Percentiles rank a stretch among this genome's conserved stretches.
Evolutionary conservation across 2,113 vertebrate genomes (phyloP).

Genomic region (Equus przewalskii): DNA sequence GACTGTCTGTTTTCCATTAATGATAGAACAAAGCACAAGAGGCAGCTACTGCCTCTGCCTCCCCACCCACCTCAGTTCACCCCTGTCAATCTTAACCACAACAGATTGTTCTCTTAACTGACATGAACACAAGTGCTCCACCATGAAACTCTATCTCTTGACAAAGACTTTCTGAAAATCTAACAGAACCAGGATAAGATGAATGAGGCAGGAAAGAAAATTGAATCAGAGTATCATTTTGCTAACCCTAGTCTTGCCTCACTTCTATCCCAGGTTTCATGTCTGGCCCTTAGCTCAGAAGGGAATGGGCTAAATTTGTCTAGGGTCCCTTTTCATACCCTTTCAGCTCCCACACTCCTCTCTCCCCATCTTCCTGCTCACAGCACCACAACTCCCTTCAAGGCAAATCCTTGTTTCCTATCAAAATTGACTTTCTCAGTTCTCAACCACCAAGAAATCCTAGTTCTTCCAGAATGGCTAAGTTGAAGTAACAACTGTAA

Average conservation of each 20-base stretch:
- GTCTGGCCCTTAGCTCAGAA: background rate
- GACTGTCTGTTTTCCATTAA: slow-evolving; percentile 76
- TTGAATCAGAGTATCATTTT: background rate
- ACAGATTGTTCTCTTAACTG: slow-evolving; percentile 32
- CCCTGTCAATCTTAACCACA: slow-evolving; percentile 49
- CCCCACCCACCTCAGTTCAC: slow-evolving; percentile 35
- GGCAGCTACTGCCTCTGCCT: background rate
- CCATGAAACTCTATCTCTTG: slow-evolving; percentile 54
- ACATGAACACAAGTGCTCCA: slow-evolving; percentile 7
- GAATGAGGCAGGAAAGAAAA: slow-evolving; percentile 60
- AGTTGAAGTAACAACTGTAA: background rate
- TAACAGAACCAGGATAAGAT: slow-evolving; percentile 35
- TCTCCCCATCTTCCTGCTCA: background rate
- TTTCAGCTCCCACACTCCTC: background rate
- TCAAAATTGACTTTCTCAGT: slow-evolving; percentile 60
- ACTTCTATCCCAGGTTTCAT: background rate
- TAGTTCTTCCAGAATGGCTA: background rate
- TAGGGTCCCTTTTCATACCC: background rate
- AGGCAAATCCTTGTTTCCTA: slow-evolving; percentile 68
- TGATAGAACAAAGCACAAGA: slow-evolving; percentile 61
- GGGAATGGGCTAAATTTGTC: background rate
- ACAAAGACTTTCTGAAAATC: slow-evolving; percentile 5
- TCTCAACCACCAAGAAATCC: background rate
- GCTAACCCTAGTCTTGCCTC: background rate
- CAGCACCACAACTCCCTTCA: background rate